These are phyloP conservation scores for Machimus rusticus DNA, from an alignment of 2,888 invertebrate genomes.

Conservation along the genomic window DNA sequence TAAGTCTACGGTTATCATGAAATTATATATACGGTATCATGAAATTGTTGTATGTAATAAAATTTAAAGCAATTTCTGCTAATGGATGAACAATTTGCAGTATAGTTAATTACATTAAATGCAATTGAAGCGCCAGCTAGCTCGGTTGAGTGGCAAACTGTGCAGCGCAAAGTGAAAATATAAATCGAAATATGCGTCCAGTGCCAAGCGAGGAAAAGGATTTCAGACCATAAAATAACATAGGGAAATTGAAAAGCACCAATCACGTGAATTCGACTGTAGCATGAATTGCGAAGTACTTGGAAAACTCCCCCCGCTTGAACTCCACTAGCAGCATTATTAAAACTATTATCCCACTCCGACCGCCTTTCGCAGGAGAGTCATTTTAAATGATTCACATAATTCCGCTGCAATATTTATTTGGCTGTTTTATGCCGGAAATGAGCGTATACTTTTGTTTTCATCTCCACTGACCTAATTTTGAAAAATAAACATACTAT, in stretches of 20 bases:
- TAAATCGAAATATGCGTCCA: neutral
- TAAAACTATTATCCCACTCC: neutral
- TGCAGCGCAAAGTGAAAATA: neutral
- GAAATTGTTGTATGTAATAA: neutral
- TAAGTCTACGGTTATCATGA: neutral
- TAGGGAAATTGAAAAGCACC: neutral
- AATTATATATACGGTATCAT: neutral
- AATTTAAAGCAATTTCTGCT: neutral
- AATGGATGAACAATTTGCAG: neutral
- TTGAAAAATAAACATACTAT: constrained; percentile 2
- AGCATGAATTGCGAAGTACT: neutral
- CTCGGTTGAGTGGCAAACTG: neutral
- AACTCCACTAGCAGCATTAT: neutral
- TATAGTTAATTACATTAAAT: neutral
- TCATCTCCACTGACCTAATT: constrained; percentile 2
- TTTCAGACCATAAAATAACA: neutral
- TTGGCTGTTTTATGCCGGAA: neutral
- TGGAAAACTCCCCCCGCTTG: neutral
- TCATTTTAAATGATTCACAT: neutral
- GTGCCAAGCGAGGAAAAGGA: neutral
- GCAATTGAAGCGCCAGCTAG: neutral
- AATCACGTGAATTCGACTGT: neutral
- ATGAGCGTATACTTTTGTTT: neutral
- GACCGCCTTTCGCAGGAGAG: neutral
- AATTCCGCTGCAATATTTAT: neutral